Conservation (phyloP, 2,888 invertebrate species). For the Halictus quadricinctus region DNA sequence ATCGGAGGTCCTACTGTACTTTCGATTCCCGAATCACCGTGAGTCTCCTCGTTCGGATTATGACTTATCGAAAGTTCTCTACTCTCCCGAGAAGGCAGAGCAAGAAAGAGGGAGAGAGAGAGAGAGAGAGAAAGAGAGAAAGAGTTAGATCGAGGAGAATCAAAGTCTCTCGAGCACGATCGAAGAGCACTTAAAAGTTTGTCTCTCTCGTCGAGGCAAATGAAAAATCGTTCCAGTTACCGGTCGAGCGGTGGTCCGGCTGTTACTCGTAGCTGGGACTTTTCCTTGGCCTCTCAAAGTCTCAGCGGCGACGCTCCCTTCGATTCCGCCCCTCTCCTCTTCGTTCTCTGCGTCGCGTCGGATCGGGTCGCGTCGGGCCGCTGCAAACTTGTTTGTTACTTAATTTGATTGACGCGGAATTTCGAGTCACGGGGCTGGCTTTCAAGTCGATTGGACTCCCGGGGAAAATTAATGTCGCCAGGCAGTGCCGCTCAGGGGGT, state of each 20-base stretch:
- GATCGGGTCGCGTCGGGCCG: not conserved
- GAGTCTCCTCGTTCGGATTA: not conserved
- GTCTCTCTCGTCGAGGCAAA: conserved; percentile 11
- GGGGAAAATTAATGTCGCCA: conserved; percentile 62
- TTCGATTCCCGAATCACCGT: not conserved
- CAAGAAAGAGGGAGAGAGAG: not conserved
- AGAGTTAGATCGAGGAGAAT: not conserved
- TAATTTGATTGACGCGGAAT: conserved; percentile 46
- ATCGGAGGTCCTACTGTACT: not conserved
- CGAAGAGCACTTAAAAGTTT: conserved; percentile 31
- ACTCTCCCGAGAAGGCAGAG: not conserved
- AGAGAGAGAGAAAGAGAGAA: not conserved
- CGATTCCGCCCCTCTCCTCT: not conserved
- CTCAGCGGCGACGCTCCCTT: not conserved
- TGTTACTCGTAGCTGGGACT: not conserved
- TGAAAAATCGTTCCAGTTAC: conserved; percentile 19
- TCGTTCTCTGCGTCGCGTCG: not conserved
- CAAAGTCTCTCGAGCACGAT: conserved; percentile 9
- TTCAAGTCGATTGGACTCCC: conserved; percentile 73
- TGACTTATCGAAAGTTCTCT: not conserved
- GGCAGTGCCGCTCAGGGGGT: conserved; percentile 37
- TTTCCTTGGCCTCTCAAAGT: not conserved
- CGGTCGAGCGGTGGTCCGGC: not conserved
- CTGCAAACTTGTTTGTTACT: conserved; percentile 37
- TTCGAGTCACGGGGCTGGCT: conserved; percentile 53